Evolutionary conservation across 2,113 vertebrate genomes (phyloP).

Genomic region (Natator depressus): DNA sequence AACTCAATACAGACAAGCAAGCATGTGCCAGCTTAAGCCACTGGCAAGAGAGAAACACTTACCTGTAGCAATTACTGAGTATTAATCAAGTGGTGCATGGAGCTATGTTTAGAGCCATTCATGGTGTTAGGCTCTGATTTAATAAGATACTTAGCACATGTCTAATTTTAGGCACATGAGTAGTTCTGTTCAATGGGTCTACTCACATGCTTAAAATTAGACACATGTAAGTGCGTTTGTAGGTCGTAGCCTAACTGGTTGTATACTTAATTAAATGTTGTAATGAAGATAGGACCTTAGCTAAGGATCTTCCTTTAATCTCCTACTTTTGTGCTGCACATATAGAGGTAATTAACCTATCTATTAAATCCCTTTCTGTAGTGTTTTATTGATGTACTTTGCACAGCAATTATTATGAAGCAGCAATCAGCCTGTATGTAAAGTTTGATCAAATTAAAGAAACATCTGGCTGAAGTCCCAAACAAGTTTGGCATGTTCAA

Average conservation of each 20-base stretch:
- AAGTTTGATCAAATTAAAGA: not conserved
- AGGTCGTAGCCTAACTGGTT: not conserved
- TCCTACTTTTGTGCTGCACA: constrained; percentile 3
- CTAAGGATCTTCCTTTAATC: not conserved
- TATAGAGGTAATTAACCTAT: not conserved
- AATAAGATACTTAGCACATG: not conserved
- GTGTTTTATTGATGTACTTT: not conserved
- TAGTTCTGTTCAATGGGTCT: not conserved
- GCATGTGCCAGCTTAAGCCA: not conserved
- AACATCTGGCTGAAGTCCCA: not conserved
- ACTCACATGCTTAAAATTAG: not conserved
- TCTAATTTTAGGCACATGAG: not conserved
- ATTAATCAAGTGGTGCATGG: not conserved
- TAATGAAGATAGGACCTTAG: not conserved
- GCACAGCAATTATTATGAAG: not conserved
- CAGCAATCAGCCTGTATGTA: not conserved
- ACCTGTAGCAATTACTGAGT: not conserved
- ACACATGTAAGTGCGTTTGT: not conserved
- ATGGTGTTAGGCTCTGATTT: not conserved
- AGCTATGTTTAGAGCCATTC: not conserved
- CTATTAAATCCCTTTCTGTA: not conserved
- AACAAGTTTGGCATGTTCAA: not conserved
- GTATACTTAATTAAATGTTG: not conserved
- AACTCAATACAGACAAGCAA: not conserved
- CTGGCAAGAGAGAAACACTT: not conserved